phyloP scores from a whole-genome alignment of 2,888 invertebrate species.

The Limenitis camilla region DNA sequence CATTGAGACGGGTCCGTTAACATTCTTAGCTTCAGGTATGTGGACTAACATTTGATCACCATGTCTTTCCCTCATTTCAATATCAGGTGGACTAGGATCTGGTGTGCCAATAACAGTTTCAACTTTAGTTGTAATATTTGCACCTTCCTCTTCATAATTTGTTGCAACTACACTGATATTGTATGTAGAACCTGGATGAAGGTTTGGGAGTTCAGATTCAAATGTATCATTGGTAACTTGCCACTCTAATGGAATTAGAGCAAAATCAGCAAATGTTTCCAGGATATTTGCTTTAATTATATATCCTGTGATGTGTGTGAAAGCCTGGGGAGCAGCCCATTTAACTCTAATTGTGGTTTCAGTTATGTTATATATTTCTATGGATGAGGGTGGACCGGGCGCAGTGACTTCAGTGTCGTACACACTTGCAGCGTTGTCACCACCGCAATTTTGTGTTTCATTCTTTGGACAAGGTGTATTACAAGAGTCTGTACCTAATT shows the following conservation, averaged over 20 bases:
- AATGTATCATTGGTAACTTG: constrained; percentile 75
- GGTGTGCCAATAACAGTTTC: constrained; percentile 83
- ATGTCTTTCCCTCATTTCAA: constrained; percentile 76
- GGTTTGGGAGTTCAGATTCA: constrained; percentile 73
- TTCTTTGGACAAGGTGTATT: constrained; percentile 76
- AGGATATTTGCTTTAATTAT: constrained; percentile 70
- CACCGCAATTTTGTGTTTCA: constrained; percentile 79
- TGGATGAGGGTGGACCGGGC: constrained; percentile 80
- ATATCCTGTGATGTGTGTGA: constrained; percentile 70
- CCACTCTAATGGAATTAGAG: constrained; percentile 70
- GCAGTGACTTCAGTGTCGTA: constrained; percentile 79
- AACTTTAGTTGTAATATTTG: constrained; percentile 67
- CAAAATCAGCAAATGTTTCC: constrained; percentile 73
- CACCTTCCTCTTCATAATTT: constrained; percentile 76
- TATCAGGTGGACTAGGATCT: constrained; percentile 80
- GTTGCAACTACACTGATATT: constrained; percentile 81
- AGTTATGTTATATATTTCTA: constrained; percentile 74
- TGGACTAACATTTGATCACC: constrained; percentile 78
- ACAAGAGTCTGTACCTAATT: constrained; percentile 63
- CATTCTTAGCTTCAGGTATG: constrained; percentile 80
- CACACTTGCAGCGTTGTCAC: constrained; percentile 77
- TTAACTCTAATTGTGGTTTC: constrained; percentile 76
- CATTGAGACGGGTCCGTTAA: constrained; percentile 84
- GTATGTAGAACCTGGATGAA: constrained; percentile 85
- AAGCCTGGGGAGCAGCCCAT: constrained; percentile 76